phyloP scores from a whole-genome alignment of 1,140 invertebrate species.

The Whitmania pigra region DNA sequence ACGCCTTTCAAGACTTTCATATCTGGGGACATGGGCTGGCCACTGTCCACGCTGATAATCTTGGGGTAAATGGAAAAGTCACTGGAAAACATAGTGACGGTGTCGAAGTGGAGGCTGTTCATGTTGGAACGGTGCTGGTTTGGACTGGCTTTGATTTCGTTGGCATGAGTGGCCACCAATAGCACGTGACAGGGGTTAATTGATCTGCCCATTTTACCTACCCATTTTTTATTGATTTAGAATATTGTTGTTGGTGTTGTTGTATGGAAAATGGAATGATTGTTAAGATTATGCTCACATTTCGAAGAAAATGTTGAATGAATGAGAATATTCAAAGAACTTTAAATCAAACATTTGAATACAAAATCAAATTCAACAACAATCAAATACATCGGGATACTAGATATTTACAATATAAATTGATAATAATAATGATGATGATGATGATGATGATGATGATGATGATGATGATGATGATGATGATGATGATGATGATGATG shows the following conservation, averaged over 20 bases:
- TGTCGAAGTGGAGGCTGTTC: conserved; percentile 1
- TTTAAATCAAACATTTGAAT: too few relatives aligned
- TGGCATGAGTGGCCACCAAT: conserved; percentile 57
- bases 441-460: too few relatives aligned
- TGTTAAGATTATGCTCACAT: background rate
- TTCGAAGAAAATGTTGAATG: background rate
- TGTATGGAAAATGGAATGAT: too few relatives aligned
- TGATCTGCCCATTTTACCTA: conserved; percentile 49
- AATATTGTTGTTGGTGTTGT: too few relatives aligned
- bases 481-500: too few relatives aligned
- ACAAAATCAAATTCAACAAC: too few relatives aligned
- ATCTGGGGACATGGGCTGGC: conserved; percentile 48
- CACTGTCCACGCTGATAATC: conserved; percentile 52
- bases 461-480: too few relatives aligned
- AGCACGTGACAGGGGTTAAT: conserved; percentile 46
- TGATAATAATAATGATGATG: too few relatives aligned
- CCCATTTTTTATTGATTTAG: too few relatives aligned
- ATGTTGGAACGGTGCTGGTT: conserved; percentile 40
- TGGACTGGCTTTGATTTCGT: conserved; percentile 46
- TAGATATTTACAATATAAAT: too few relatives aligned
- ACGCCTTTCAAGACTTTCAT: conserved; percentile 49
- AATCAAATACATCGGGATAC: too few relatives aligned
- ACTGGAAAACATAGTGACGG: background rate
- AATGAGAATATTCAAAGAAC: too few relatives aligned
- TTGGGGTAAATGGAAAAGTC: conserved; percentile 49